Conservation (phyloP, 2,113 vertebrate genomes). For the Eurystomus gularis region DNA sequence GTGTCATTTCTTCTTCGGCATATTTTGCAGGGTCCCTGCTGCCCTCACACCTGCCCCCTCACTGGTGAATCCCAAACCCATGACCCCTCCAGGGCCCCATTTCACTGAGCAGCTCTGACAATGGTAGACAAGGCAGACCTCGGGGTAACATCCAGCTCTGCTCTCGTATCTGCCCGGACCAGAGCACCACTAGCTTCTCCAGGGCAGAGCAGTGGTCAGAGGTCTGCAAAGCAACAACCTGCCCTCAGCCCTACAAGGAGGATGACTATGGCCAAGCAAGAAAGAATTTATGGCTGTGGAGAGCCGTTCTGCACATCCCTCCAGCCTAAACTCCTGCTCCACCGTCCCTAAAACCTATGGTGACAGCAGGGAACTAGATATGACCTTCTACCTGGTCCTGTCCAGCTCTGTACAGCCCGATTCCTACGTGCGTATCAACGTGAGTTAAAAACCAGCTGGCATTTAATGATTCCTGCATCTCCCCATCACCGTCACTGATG, state of each 20-base stretch:
- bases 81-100: neutral
- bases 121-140: neutral
- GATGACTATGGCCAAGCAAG: rapidly evolving
- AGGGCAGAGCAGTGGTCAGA: neutral
- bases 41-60: neutral
- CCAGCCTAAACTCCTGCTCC: neutral
- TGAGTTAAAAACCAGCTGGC: neutral
- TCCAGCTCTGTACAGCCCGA: neutral
- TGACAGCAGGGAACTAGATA: no score
- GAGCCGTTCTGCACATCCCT: neutral
- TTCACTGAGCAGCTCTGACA: neutral
- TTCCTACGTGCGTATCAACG: rapidly evolving
- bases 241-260: neutral
- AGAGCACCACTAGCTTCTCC: neutral
- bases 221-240: neutral
- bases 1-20: neutral
- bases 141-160: rapidly evolving
- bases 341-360: rapidly evolving
- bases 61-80: neutral
- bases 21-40: neutral
- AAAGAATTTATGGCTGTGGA: neutral
- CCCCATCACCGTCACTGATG: neutral
- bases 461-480: neutral
- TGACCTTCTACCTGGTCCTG: neutral
- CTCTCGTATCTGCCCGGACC: neutral